Evolutionary conservation across 2,113 vertebrate genomes (phyloP).

Genomic region (Pampusana beccarii): DNA sequence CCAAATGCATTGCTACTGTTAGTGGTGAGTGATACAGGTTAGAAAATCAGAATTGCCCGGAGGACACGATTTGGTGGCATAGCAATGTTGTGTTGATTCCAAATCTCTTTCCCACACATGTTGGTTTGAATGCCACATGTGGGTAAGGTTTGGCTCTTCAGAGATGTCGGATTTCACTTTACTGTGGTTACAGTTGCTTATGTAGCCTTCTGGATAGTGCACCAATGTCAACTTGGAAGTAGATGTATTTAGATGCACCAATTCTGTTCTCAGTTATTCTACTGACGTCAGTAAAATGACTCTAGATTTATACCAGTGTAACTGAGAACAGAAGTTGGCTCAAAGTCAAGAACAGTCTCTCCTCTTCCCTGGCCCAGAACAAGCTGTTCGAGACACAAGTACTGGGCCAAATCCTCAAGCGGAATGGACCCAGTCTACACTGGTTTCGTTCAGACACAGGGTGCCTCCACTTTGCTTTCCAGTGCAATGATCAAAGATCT

Average conservation of each 20-base stretch:
- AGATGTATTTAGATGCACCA: slow-evolving; percentile 16
- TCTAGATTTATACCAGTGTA: slow-evolving; percentile 58
- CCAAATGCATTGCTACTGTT: background rate
- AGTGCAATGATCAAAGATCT: background rate
- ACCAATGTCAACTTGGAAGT: background rate
- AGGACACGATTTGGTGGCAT: background rate
- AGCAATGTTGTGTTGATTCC: background rate
- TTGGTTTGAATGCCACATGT: background rate
- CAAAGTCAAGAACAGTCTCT: slow-evolving; percentile 48
- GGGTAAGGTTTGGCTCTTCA: background rate
- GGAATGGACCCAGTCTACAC: background rate
- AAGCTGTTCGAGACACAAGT: background rate
- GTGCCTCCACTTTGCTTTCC: background rate
- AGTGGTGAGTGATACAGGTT: background rate
- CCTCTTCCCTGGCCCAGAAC: slow-evolving; percentile 35
- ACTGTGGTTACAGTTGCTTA: slow-evolving; percentile 7
- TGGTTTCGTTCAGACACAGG: background rate
- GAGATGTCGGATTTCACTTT: slow-evolving; percentile 10
- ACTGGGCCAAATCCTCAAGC: background rate
- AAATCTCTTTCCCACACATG: background rate
- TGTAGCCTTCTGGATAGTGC: background rate
- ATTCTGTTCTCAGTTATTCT: slow-evolving; percentile 56
- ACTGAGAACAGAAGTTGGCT: slow-evolving; percentile 57
- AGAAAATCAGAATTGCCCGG: background rate
- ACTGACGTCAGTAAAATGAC: slow-evolving; percentile 48